Evolutionary conservation across 2,888 invertebrate species (phyloP), one percentile per base, ranked within the genome.

Genomic region (Bellardia pandia): DNA sequence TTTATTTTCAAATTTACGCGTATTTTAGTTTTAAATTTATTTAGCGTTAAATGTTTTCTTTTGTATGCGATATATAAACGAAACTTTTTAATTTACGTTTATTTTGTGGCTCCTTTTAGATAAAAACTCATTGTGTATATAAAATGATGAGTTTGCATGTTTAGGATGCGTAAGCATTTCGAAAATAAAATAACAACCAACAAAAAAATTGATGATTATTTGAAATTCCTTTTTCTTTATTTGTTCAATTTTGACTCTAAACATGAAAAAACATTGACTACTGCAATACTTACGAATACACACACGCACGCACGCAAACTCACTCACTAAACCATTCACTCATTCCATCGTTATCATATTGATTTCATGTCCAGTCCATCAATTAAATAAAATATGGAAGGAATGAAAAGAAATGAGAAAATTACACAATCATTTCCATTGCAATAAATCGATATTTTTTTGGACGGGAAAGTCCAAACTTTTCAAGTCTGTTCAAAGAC

Each of bases 321-420:
- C 37, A 37, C 37, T 33, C 33, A 3, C 33, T 37, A 37, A 37
- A 3, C 6, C 37, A 37, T n/a, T 58, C 60, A 74, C n/a, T 33
- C 53, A 71, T 9, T 14, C 30, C n/a, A 30, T 64, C n/a, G 13
- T 86, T 86, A 86, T 86, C 86, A 68, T 74, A 72, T 68, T 86
- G 72, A 45, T 81, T 86, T 86, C 81, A 74, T 77, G 81, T 68
- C 77, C 81, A 81, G 86, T 77, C 86, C 86, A 86, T 86, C 86
- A 86, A 86, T 86, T 86, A 81, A 77, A 23, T 56, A 51, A 72
- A 66, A 71, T 74, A 75, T 68, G 11, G 11, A 13, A 16, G 37
- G 51, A 53, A 42, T 23, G 7, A 37, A 78, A 66, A 77, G 40
- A 56, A 30, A 75, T 58, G 8, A 48, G 14, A 30, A 77, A 56